phyloP scores from a whole-genome alignment of 2,888 invertebrate species.

The Trissolcus japonicus region DNA sequence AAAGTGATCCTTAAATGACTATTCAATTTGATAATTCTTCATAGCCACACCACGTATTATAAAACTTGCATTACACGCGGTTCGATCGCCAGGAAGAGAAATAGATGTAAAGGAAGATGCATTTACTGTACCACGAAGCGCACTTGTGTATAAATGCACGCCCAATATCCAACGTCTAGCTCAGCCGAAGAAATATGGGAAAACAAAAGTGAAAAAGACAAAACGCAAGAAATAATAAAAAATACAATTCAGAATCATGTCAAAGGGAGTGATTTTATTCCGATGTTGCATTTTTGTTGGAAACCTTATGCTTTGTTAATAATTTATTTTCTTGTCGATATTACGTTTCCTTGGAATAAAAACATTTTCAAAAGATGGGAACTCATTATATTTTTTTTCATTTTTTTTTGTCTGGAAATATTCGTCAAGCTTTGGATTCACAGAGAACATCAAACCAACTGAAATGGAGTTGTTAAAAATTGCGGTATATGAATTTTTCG shows the following conservation, averaged over 20 bases:
- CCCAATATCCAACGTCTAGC: slow-evolving; percentile 65
- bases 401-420: too few species aligned
- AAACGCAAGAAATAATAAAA: slow-evolving; percentile 5
- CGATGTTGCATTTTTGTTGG: background rate
- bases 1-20: background rate
- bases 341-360: background rate
- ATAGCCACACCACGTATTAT: slow-evolving; percentile 60
- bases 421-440: too few species aligned
- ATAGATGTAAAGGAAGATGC: slow-evolving; percentile 68
- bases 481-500: too few species aligned
- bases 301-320: background rate
- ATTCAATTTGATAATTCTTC: slow-evolving; percentile 12
- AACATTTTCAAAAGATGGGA: background rate
- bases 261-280: background rate
- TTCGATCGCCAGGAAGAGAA: slow-evolving; percentile 66
- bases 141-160: slow-evolving; percentile 66
- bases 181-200: slow-evolving; percentile 60
- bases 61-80: slow-evolving; percentile 61
- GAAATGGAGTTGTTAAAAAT: too few species aligned
- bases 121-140: slow-evolving; percentile 67
- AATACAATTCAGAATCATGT: background rate
- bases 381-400: too few species aligned
- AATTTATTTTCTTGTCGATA: background rate
- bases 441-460: too few species aligned
- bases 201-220: slow-evolving; percentile 17